Evolutionary conservation across 2,888 invertebrate species (phyloP).

Genomic region (Caenorhabditis parvicauda): DNA sequence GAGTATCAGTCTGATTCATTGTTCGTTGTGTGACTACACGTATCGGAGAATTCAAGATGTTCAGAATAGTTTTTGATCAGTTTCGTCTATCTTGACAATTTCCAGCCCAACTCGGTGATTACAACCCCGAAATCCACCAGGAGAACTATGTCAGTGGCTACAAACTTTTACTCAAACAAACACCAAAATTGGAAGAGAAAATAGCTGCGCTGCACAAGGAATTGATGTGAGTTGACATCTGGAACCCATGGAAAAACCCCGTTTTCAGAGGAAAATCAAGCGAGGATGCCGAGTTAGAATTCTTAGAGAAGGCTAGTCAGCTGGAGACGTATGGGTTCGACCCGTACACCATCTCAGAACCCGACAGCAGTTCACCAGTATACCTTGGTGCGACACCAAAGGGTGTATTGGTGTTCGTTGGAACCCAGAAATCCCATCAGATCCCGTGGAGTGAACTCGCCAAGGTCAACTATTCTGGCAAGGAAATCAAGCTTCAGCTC

Average conservation of each 20-base stretch:
- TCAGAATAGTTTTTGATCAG: no score
- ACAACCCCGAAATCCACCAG: slow-evolving; percentile 79
- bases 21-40: no score
- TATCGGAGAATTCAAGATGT: no score
- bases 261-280: slow-evolving; percentile 75
- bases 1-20: no score
- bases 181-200: slow-evolving; percentile 84
- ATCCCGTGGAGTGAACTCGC: slow-evolving; percentile 78
- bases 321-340: slow-evolving; percentile 96
- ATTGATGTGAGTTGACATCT: slow-evolving; percentile 68
- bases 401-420: slow-evolving; percentile 91
- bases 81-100: no score
- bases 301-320: slow-evolving; percentile 84
- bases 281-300: slow-evolving; percentile 82
- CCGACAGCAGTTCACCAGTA: no score
- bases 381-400: slow-evolving; percentile 92
- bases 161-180: slow-evolving; percentile 87
- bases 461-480: slow-evolving; percentile 86
- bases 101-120: slow-evolving; percentile 90
- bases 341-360: slow-evolving; percentile 93
- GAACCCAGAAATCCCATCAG: slow-evolving; percentile 85
- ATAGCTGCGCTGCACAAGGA: slow-evolving; percentile 88
- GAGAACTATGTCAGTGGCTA: slow-evolving; percentile 84
- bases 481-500: slow-evolving; percentile 90
- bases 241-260: not conserved